Evolutionary conservation across 2,888 invertebrate species (phyloP).

Genomic region (Scelioninae gen. 2): DNA sequence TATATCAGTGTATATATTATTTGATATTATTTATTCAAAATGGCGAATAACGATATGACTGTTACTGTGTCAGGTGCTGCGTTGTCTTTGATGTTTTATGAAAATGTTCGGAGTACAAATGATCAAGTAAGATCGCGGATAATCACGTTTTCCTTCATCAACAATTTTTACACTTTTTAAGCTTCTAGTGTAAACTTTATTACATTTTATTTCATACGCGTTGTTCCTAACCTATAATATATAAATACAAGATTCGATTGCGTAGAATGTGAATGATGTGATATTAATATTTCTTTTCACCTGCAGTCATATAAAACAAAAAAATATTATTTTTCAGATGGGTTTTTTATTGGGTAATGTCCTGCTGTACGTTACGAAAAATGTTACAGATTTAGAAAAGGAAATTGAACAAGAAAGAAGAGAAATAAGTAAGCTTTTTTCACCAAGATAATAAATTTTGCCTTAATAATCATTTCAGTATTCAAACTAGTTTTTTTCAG

Average conservation of each 20-base stretch:
- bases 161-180: not conserved
- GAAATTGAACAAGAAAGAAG: slow-evolving; percentile 79
- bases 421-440: slow-evolving; percentile 76
- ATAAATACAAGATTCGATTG: slow-evolving; percentile 18
- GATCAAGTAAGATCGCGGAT: slow-evolving; percentile 78
- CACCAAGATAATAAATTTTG: too few species aligned
- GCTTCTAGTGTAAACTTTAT: not conserved
- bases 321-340: slow-evolving; percentile 71
- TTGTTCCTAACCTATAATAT: slow-evolving; percentile 45
- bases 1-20: too few species aligned
- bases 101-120: slow-evolving; percentile 79
- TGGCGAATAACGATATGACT: slow-evolving; percentile 70
- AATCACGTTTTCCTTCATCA: not conserved
- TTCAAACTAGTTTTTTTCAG: too few species aligned
- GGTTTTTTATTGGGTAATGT: slow-evolving; percentile 83
- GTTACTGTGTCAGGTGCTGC: slow-evolving; percentile 79
- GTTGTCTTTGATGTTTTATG: slow-evolving; percentile 81
- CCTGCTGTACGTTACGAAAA: slow-evolving; percentile 80
- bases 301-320: too few species aligned
- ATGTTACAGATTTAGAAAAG: slow-evolving; percentile 82
- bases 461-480: too few species aligned
- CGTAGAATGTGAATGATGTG: too few species aligned
- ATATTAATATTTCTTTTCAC: too few species aligned
- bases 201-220: not conserved
- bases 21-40: slow-evolving; percentile 62